Evolutionary conservation across 2,888 invertebrate genomes (phyloP).

Genomic region (Pristionchus arcanus): DNA sequence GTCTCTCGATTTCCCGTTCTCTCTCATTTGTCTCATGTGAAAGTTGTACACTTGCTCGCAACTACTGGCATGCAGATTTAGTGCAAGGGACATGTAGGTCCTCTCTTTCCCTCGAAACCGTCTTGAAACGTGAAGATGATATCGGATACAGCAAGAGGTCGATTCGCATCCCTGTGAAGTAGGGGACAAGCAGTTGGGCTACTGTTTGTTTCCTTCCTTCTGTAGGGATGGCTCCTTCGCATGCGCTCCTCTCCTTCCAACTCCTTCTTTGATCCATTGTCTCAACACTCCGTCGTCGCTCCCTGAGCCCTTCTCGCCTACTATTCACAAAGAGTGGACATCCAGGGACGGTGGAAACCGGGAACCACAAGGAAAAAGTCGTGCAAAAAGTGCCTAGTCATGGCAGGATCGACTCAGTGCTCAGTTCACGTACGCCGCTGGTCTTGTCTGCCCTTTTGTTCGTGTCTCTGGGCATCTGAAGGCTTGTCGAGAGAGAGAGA

Average conservation of each 20-base stretch:
- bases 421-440: too few species aligned
- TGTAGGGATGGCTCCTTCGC: background rate
- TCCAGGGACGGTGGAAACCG: background rate
- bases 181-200: background rate
- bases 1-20: background rate
- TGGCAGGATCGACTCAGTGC: too few species aligned
- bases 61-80: background rate
- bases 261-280: conserved; percentile 42
- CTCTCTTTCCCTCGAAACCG: background rate
- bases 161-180: conserved; percentile 6
- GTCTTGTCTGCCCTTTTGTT: conserved; percentile 7
- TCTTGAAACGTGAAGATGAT: background rate
- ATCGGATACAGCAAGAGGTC: background rate
- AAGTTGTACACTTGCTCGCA: background rate
- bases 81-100: background rate
- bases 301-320: conserved; percentile 14
- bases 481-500: background rate
- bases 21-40: too few species aligned
- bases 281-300: background rate
- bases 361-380: conserved; percentile 6
- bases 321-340: background rate
- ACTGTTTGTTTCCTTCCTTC: conserved; percentile 17
- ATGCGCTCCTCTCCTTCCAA: conserved; percentile 3
- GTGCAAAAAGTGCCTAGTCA: too few species aligned
- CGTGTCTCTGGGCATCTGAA: conserved; percentile 14